Base-by-base conservation (phyloP, 2,888 invertebrate genomes). In the Melitaea athalia region DNA sequence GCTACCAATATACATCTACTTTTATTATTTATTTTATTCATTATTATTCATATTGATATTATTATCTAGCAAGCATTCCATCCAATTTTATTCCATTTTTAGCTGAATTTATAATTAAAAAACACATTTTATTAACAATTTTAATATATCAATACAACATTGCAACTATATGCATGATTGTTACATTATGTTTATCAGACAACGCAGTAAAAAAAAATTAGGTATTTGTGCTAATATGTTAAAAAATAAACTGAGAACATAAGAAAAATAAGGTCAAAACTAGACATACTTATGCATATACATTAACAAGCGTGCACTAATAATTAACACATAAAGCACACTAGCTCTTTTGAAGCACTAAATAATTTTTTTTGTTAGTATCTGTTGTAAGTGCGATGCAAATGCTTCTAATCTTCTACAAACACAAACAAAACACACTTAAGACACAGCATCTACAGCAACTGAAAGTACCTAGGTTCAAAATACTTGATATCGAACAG, bases 401-500 rank as follows among this genome's bases (percentile, higher is more conserved):
- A 71, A 75, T 72, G 50, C 42, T 63, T 57, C 11, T 49, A n/a
- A 24, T 24, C 24, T 24, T 38, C 8, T 38, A 38, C 38, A 38
- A 38, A 38, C 38, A 38, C 38, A 38, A 38, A 38, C 1, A 38
- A 38, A 63, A 65, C 33, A 38, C 57, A 67, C 47, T 67, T 49
- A 71, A 42, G 72, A 62, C 42, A 64, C 76, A 76, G 81, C 82
- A 66, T 76, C 92, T 91, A 91, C 90, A 74, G 92, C 92, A 92
- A 92, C 90, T 82, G 77, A 91, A 87, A 81, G 85, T 94, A 94
- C 94, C 94, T 94, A 92, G 94, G 93, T 87, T 95, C 94, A 93
- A 95, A 95, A 88, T 94, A 93, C 94, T 94, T 94, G 92, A 90
- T 81, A 89, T 94, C 92, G 89, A 94, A 94, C 86, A 93, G 90